Evolutionary conservation across 2,797 vertebrate species (phyloP), one percentile per base, ranked within the genome.

Genomic region (Malacoctenus gilli): DNA sequence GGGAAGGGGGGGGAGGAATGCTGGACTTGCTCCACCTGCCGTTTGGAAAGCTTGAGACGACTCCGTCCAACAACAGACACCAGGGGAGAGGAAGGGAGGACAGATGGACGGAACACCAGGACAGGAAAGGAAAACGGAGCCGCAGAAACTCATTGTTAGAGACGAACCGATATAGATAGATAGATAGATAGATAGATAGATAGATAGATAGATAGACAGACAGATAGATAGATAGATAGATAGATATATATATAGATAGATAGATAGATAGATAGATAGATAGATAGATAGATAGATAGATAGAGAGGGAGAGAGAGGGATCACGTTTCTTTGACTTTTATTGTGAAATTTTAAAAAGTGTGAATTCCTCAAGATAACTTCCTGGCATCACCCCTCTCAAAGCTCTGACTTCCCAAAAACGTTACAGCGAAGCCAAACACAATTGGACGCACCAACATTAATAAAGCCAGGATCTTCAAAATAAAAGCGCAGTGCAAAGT

Each of bases 1-100:
- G 13, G 16, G 11, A 15, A 31, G 37, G 52, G 18, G 60, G 60
- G 25, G 74, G 71, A 52, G 82, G 85, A 87, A 86, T 88, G 86
- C 86, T 87, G 85, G 87, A 90, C 77, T 83, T 78, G 83, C 84
- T 89, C 86, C 85, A 87, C 86, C 77, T 89, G 84, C 85, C 79
- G 82, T 76, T 89, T 84, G 85, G 80, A 88, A 83, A 79, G 78
- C 82, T 73, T 61, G 83, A 68, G 68, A 52, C 2, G 59, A 75
- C 55, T 76, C 72, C 32, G 59, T 84, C 84, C 84, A 88, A 85
- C 63, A 76, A 75, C 63, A 84, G 60, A 86, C 75, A 88, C 79
- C 81, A 79, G 71, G 83, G 75, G 84, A 86, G 75, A 85, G 72
- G 77, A 85, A 83, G 76, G 61, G 67, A 75, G 77, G 86, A 86